These are phyloP conservation scores for Sterrhoptilus dennistouni DNA, from an alignment of 2,113 vertebrate genomes.

Conservation along the genomic window DNA sequence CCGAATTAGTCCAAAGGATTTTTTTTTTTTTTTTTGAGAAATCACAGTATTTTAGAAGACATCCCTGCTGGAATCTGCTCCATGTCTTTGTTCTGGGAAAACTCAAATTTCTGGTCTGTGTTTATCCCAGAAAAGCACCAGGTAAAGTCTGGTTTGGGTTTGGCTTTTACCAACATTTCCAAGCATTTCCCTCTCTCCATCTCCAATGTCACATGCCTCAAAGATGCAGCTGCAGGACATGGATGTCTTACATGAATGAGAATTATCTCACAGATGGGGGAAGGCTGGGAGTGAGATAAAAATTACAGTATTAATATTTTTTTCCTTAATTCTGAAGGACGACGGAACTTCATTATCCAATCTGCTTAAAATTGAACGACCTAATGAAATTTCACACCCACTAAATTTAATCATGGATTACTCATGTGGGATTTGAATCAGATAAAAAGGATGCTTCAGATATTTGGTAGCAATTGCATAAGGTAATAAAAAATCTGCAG, in stretches of 20 bases:
- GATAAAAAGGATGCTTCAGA: slow-evolving; percentile 29
- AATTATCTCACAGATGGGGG: slow-evolving; percentile 20
- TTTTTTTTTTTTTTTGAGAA: not conserved
- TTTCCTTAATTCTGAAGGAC: slow-evolving; percentile 17
- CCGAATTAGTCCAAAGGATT: not conserved
- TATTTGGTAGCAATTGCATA: slow-evolving; percentile 36
- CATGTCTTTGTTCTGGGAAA: not conserved
- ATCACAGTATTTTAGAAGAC: not conserved
- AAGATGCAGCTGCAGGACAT: not conserved
- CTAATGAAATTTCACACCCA: slow-evolving; percentile 66
- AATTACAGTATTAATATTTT: slow-evolving; percentile 4
- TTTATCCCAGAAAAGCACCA: not conserved
- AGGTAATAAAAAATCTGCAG: slow-evolving; percentile 31
- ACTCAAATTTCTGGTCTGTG: not conserved
- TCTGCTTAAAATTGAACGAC: slow-evolving; percentile 55
- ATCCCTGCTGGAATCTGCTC: not conserved
- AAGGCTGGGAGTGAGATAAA: slow-evolving; percentile 38
- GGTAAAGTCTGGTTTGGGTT: not conserved
- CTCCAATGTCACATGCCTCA: not conserved
- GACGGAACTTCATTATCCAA: slow-evolving; percentile 65
- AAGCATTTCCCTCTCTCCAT: not conserved
- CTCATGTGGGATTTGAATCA: slow-evolving; percentile 56
- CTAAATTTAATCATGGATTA: slow-evolving; percentile 58
- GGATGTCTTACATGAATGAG: not conserved
- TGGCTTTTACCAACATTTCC: not conserved